Conservation (phyloP, 2,113 vertebrate species). For the Catharus bicknelli region DNA sequence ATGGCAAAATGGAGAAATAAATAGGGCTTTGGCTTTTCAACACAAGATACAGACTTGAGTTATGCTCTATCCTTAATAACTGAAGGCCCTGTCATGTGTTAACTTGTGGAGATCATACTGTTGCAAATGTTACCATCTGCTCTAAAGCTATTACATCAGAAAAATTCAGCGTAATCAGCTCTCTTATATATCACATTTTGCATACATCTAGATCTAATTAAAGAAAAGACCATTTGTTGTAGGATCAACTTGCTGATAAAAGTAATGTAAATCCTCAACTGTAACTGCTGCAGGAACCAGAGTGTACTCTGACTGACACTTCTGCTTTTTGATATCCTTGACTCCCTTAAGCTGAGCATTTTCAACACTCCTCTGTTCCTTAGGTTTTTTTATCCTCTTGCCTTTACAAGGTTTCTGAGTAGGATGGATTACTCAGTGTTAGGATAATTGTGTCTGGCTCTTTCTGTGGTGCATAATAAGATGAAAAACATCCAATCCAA, state of each 20-base stretch:
- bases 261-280: neutral
- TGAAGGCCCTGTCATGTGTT: neutral
- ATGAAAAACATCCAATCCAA: neutral
- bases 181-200: neutral
- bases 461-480: neutral
- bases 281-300: neutral
- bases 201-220: neutral
- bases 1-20: neutral
- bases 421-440: neutral
- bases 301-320: accelerated
- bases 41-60: neutral
- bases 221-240: neutral
- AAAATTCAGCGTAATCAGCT: neutral
- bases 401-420: neutral
- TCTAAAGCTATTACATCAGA: neutral
- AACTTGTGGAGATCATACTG: neutral
- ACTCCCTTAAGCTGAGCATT: neutral
- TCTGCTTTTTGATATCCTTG: neutral
- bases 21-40: neutral
- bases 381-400: neutral
- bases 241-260: neutral
- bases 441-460: neutral
- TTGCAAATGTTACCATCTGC: neutral
- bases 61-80: neutral
- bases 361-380: neutral